Base-by-base conservation (phyloP, 2,888 invertebrate genomes). In the Eristalinus sepulchralis region DNA sequence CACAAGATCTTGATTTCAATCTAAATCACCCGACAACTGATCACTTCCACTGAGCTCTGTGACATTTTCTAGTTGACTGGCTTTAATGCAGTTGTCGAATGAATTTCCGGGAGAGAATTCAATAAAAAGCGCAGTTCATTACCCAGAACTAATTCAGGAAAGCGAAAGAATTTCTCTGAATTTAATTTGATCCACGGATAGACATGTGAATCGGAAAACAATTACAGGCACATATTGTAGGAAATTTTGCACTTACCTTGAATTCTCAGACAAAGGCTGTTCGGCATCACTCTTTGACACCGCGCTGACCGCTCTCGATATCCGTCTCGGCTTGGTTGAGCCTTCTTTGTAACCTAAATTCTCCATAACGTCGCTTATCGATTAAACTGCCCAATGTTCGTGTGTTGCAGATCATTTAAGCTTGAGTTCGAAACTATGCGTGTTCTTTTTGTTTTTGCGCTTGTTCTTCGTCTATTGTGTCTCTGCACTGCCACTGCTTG, bases 311-410 rank as follows among this genome's bases (percentile, higher is more conserved):
- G 92, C 91, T 89, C 93, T 90, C 88, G 92, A 90, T 89, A 92
- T 92, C 81, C 93, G 91, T 84, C 92, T 90, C 82, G 93, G 92
- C 89, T 93, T 93, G 55, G 92, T 90, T 80, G 92, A 91, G 88
- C 93, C 93, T 90, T 94, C 94, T 93, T 95, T 94, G 91, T 95
- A 95, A 89, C 95, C 95, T 91, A 95, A 94, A 94, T 95, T 95
- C 93, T 95, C 95, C 95, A 95, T 93, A 59, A 88, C 33, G 67
- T 77, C 72, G 82, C 71, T 76, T 80, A 71, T 53, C 17, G 47
- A 67, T 67, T 57, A 71, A 67, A 71, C 33, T 78, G 27, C 64
- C 34, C 60, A 79, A 59, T 71, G 31, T 39, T 73, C 75, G 59
- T 68, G 59, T 36, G 70, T 73, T 53, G 59, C 82, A 72, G 72